Base-by-base conservation (phyloP, 2,797 vertebrate genomes). In the Gadopsis bispinosus region DNA sequence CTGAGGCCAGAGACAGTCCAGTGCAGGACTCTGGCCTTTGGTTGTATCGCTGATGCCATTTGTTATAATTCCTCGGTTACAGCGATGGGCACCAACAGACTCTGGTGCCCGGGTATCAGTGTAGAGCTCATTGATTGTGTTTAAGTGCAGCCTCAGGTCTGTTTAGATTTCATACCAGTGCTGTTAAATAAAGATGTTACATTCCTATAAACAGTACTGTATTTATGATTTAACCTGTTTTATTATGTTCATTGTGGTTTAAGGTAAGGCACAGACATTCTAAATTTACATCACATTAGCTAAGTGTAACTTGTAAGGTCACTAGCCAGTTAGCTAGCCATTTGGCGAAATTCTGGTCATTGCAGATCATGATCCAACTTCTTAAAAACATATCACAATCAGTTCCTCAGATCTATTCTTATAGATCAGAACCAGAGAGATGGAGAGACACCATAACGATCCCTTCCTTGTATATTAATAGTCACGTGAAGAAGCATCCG, bases 51-150 rank as follows among this genome's bases (percentile, higher is more conserved):
- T 31, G 64, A 62, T 61, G 51, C 51, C 58, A 16, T 83, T 83
- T 59, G 67, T 70, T 82, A 33, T 81, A 60, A 75, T 84, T 75
- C 73, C 62, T 72, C 35, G 12, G 66, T 62, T 64, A 31, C 76
- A 63, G 64, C 29, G 47, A 41, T 31, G 13, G 61, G 56, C 74
- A 69, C 75, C 64, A 56, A 58, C 78, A 73, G 63, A 69, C 64
- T 68, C 55, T 33, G 80, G 77, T 59, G 41, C 31, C 41, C 41
- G 73, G 51, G 37, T 79, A 70, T 89, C 87, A 87, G 56, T 55
- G 70, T 20, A 47, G 81, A 83, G 73, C 12, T 67, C 53, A 87
- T 84, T 75, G 84, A 87, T 80, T 66, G 67, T 37, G 59, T 84
- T 54, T 7, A 35, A 76, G 73, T 69, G 83, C 71, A 69, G 85